A percentile compares a stretch with the other conserved stretches of the same genome.
These are phyloP conservation scores for Gadopsis marmoratus DNA, from an alignment of 2,797 vertebrate species.

Conservation along the genomic window DNA sequence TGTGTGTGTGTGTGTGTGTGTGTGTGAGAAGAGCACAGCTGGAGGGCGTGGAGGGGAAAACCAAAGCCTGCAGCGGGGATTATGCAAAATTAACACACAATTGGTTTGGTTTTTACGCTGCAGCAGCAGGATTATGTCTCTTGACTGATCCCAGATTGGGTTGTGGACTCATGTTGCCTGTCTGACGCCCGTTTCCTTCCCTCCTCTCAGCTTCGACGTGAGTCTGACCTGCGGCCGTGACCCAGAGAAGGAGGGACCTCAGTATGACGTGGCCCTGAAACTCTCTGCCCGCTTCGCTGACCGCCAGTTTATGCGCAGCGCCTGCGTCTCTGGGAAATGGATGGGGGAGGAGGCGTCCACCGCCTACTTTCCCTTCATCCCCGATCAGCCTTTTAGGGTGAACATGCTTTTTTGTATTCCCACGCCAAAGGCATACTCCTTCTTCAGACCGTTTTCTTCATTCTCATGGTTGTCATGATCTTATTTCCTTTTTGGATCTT, in stretches of 20 bases:
- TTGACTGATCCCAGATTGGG: slow-evolving; percentile 69
- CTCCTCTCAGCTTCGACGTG: slow-evolving; percentile 90
- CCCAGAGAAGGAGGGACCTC: slow-evolving; percentile 86
- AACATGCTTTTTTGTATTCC: slow-evolving; percentile 6
- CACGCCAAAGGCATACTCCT: neutral
- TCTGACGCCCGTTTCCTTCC: slow-evolving; percentile 12
- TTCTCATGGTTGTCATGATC: neutral
- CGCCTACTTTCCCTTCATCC: slow-evolving; percentile 97
- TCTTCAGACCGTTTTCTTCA: neutral
- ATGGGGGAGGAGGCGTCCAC: slow-evolving; percentile 92
- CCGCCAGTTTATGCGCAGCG: slow-evolving; percentile 93
- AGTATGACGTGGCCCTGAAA: slow-evolving; percentile 92
- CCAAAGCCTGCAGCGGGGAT: slow-evolving; percentile 56
- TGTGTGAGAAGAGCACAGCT: slow-evolving; percentile 36
- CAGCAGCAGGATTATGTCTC: slow-evolving; percentile 60
- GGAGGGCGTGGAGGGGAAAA: neutral
- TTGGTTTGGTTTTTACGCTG: slow-evolving; percentile 58
- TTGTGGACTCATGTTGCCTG: slow-evolving; percentile 15
- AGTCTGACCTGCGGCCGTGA: slow-evolving; percentile 93
- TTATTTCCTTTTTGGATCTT: neutral
- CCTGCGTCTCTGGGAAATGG: slow-evolving; percentile 92
- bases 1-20: slow-evolving; percentile 7
- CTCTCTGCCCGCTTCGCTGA: slow-evolving; percentile 93
- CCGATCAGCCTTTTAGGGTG: slow-evolving; percentile 98
- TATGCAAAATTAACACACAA: slow-evolving; percentile 60